These are phyloP conservation scores for Sacculina carcini DNA, from an alignment of 2,888 invertebrate species.

Conservation along the genomic window DNA sequence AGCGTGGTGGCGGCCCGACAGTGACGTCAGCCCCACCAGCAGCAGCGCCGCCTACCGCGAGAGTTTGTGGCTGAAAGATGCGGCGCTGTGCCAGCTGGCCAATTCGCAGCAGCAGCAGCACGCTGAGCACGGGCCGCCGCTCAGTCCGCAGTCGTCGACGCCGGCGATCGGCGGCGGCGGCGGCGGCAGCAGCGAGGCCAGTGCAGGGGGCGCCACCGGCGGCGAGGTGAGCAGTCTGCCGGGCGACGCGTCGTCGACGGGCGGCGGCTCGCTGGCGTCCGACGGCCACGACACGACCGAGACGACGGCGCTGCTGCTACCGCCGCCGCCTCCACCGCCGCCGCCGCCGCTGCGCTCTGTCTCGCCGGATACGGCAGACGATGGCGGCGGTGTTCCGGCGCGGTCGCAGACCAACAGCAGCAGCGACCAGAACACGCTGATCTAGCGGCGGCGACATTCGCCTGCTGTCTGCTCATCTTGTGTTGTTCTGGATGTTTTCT, in stretches of 20 bases:
- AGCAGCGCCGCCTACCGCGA: conserved; percentile 2
- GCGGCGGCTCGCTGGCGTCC: not conserved
- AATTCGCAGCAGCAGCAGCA: not conserved
- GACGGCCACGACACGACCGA: not conserved
- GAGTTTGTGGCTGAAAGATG: not conserved
- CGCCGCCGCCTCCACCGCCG: too few species aligned
- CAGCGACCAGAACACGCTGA: conserved; percentile 1
- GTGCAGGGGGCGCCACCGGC: not conserved
- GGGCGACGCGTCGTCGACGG: not conserved
- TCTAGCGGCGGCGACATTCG: not conserved
- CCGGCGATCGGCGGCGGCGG: too few species aligned
- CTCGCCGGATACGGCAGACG: too few species aligned
- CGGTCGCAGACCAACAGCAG: too few species aligned
- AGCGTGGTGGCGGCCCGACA: too few species aligned
- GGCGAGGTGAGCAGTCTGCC: not conserved
- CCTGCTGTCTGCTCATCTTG: too few species aligned
- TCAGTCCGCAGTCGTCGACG: too few species aligned
- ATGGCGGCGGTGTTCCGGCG: too few species aligned
- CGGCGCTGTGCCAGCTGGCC: not conserved
- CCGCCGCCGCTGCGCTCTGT: too few species aligned
- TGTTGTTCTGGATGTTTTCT: too few species aligned
- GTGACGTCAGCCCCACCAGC: not conserved
- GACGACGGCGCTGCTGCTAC: not conserved
- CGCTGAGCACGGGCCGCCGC: too few species aligned
- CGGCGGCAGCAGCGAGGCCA: too few species aligned